Evolutionary conservation across 1,140 invertebrate species (phyloP), one percentile per base, ranked within the genome.

Genomic region (Ceratosolen solmsi): DNA sequence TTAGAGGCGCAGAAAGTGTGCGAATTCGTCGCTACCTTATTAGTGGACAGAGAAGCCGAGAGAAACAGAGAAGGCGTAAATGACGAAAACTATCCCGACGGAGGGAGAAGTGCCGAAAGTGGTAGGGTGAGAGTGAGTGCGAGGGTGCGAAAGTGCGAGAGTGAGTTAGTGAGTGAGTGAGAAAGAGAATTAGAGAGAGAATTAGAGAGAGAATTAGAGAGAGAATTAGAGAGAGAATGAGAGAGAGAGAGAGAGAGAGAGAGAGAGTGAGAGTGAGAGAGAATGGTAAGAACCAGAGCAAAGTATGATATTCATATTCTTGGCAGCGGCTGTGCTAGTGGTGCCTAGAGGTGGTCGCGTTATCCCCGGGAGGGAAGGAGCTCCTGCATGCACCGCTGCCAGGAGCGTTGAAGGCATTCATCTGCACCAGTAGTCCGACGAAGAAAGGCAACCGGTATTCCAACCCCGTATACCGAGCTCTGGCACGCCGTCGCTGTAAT

Each of bases 401-500:
- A 76, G 80, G 73, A 82, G 74, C 73, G 73, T 76, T 51, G 72
- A 89, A 86, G 72, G 87, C 87, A 87, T 79, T 90, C 87, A 87
- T 91, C 86, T 90, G 89, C 89, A 91, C 89, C 90, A 90, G 70
- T 89, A 87, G 83, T 79, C 86, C 87, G 85, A 90, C 89, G 88
- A 85, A 68, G 79, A 38, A n/a, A 68, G 58, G 56, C 63, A 33
- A 68, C 60, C 58, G 58, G 58, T 80, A 49, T 73, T 78, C 85
- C 82, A 86, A 85, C 84, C 84, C 76, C 71, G 68, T 60, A 65
- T 68, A 27, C 38, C 51, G 51, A 58, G n/a, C 9, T n/a, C n/a
- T 27, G 33, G n/a, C 73, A 46, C 54, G 25, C 74, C 22, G 30
- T 27, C 9, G 25, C n/a, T 54, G 36, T 51, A 58, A 75, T 75